These are phyloP conservation scores for Calliphora vomitoria DNA, from an alignment of 2,888 invertebrate genomes.

Conservation along the genomic window DNA sequence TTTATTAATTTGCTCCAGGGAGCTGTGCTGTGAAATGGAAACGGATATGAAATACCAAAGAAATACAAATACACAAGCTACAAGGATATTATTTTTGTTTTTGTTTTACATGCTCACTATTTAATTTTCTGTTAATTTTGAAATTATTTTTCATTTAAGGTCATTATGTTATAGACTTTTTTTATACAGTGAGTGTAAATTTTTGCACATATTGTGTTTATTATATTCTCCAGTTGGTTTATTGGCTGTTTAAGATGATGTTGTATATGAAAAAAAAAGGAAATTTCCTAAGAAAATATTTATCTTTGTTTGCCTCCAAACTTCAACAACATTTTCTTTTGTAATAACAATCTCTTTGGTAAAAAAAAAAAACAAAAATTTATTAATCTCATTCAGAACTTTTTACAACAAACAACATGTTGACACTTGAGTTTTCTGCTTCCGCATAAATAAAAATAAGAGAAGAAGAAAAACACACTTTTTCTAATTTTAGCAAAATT, in stretches of 20 bases:
- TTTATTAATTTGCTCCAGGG: conserved; percentile 17
- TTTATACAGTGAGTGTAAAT: not conserved
- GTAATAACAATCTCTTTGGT: not conserved
- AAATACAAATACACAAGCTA: not conserved
- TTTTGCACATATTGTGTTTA: not conserved
- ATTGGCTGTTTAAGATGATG: conserved; percentile 1
- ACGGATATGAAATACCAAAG: conserved; percentile 21
- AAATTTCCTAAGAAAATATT: conserved; percentile 7
- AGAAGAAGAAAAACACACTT: not conserved
- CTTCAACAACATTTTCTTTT: not conserved
- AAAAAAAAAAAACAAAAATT: conserved; percentile 4
- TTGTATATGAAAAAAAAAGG: conserved; percentile 18
- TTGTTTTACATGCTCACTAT: not conserved
- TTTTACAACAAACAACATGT: conserved; percentile 20
- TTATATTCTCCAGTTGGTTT: not conserved
- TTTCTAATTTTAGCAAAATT: conserved; percentile 13
- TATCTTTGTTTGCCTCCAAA: not conserved
- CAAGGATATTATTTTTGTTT: conserved; percentile 33
- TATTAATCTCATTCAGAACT: not conserved
- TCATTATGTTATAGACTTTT: not conserved
- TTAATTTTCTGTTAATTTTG: conserved; percentile 25
- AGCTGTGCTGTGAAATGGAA: conserved; percentile 1
- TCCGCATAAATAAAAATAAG: not conserved
- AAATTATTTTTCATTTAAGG: conserved; percentile 8
- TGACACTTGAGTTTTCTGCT: conserved; percentile 3